Evolutionary conservation across 2,113 vertebrate species (phyloP).

Genomic region (Chaenogobius annularis): DNA sequence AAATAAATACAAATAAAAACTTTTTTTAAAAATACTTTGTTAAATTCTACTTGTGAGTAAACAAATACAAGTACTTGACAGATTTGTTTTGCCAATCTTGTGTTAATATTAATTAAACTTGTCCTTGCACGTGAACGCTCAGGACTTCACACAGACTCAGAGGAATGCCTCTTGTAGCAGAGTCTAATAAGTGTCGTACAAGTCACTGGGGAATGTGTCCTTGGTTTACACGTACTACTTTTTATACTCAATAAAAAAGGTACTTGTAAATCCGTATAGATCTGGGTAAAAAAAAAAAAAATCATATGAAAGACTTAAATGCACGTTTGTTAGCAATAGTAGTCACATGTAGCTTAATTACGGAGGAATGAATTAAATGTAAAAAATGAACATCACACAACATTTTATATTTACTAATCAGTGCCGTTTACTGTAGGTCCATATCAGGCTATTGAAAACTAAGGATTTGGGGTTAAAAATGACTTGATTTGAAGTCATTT

Average conservation of each 20-base stretch:
- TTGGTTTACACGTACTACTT: background rate
- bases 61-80: no score
- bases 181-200: background rate
- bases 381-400: no score
- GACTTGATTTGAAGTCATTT: no score
- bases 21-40: no score
- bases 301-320: background rate
- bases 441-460: no score
- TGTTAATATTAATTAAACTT: no score
- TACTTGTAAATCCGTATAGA: background rate
- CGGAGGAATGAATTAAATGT: background rate
- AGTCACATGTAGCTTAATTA: background rate
- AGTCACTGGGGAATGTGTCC: background rate
- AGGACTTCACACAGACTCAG: background rate
- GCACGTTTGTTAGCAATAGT: background rate
- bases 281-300: background rate
- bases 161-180: background rate
- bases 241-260: background rate
- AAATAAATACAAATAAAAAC: no score
- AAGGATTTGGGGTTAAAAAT: no score
- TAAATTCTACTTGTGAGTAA: no score
- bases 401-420: no score
- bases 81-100: no score
- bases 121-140: background rate
- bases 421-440: no score